These are phyloP conservation scores for Lasioglossum calceatum DNA, from an alignment of 2,888 invertebrate species.

Conservation along the genomic window DNA sequence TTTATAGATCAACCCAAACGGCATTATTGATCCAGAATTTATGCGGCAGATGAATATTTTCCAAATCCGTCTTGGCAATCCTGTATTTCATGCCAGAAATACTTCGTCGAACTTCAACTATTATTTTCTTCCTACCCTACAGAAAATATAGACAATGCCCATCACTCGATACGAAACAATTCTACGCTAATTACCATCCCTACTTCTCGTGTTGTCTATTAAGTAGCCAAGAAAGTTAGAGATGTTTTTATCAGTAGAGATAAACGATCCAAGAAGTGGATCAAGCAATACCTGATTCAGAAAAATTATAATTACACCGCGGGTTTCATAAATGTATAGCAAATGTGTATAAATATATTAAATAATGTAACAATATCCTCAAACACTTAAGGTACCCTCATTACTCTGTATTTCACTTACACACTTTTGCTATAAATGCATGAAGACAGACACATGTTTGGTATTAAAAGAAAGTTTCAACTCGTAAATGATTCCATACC, in stretches of 20 bases:
- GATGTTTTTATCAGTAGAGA: background rate
- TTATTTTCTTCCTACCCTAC: background rate
- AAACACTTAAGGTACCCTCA: background rate
- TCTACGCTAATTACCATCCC: background rate
- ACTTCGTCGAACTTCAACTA: background rate
- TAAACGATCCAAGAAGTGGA: background rate
- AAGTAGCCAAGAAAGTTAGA: background rate
- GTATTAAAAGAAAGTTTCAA: background rate
- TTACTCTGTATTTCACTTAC: no score
- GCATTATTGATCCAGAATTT: background rate
- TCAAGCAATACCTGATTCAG: background rate
- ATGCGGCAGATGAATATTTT: background rate
- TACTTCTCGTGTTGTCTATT: background rate
- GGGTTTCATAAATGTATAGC: background rate
- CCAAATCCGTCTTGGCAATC: background rate
- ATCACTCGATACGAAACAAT: background rate
- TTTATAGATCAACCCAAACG: conserved; percentile 7
- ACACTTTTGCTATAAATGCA: no score
- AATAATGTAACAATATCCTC: no score
- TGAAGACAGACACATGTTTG: background rate
- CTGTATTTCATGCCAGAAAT: background rate
- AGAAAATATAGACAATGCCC: background rate
- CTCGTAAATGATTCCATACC: background rate
- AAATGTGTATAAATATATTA: no score
- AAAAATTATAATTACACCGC: background rate